Percentiles rank a stretch among this genome's conserved stretches.
phyloP scores from a whole-genome alignment of 2,888 invertebrate genomes.

The Sarcophaga caerulescens region DNA sequence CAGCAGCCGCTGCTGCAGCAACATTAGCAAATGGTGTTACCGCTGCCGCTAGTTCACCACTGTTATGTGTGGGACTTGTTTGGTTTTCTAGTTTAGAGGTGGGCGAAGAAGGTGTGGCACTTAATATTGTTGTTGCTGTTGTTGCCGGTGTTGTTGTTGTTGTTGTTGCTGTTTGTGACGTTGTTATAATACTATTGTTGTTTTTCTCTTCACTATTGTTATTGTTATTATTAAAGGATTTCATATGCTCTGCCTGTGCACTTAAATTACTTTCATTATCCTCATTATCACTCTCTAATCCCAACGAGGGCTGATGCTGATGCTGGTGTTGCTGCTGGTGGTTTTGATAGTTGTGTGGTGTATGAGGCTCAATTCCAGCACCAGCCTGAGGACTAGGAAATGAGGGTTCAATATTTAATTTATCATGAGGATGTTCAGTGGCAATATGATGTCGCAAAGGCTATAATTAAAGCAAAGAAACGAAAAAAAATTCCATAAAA shows the following conservation, averaged over 20 bases:
- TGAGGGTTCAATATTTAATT: conserved; percentile 75
- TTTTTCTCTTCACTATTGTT: conserved; percentile 69
- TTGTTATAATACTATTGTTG: conserved; percentile 70
- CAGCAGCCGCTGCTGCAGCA: conserved; percentile 44
- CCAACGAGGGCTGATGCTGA: conserved; percentile 42
- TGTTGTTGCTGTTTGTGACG: conserved; percentile 68
- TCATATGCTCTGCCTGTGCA: conserved; percentile 62
- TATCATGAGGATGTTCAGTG: conserved; percentile 80
- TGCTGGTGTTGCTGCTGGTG: conserved; percentile 34
- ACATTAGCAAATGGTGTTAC: conserved; percentile 56
- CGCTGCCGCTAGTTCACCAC: conserved; percentile 60
- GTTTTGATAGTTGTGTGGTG: conserved; percentile 19
- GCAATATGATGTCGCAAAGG: conserved; percentile 82
- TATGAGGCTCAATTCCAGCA: conserved; percentile 28
- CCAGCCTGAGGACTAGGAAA: conserved; percentile 62
- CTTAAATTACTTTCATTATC: conserved; percentile 65
- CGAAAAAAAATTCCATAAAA: background rate
- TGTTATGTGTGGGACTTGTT: conserved; percentile 45
- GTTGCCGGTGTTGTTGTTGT: background rate
- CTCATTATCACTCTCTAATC: conserved; percentile 53
- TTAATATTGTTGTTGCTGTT: background rate
- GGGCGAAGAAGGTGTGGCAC: conserved; percentile 20
- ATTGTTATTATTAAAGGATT: conserved; percentile 73
- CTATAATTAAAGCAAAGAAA: conserved; percentile 66
- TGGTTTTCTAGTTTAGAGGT: conserved; percentile 11